phyloP scores from a whole-genome alignment of 2,888 invertebrate species.

The Branchinecta sandiegonensis region DNA sequence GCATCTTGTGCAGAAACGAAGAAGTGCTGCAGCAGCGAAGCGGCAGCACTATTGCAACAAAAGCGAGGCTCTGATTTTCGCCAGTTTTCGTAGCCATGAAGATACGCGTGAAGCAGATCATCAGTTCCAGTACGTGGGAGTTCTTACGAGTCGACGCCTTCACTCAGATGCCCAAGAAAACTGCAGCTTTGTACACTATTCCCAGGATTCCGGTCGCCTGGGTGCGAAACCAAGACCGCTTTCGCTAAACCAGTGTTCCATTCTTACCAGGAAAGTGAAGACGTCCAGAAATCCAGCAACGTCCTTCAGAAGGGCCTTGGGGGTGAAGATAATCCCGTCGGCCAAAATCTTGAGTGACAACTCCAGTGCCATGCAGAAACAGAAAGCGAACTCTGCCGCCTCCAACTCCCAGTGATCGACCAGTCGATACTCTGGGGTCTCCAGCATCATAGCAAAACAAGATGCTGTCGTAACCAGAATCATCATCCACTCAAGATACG shows the following conservation, averaged over 20 bases:
- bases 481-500: conserved; percentile 99
- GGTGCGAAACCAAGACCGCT: too few species aligned
- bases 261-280: conserved; percentile 83
- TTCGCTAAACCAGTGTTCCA: not conserved
- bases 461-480: conserved; percentile 93
- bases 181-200: too few species aligned
- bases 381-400: conserved; percentile 87
- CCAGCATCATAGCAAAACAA: conserved; percentile 98
- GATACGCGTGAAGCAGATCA: too few species aligned
- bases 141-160: too few species aligned
- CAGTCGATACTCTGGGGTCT: conserved; percentile 81
- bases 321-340: conserved; percentile 95
- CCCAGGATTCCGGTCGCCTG: too few species aligned
- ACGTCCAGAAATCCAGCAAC: conserved; percentile 92
- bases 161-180: too few species aligned
- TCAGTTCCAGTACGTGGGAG: too few species aligned
- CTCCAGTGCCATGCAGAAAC: conserved; percentile 95
- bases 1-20: too few species aligned
- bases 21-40: too few species aligned
- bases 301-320: conserved; percentile 95
- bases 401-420: conserved; percentile 88
- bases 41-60: too few species aligned
- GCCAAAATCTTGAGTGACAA: conserved; percentile 87
- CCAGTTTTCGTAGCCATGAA: too few species aligned
- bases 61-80: too few species aligned